A percentile compares a stretch with the other conserved stretches of the same genome.
These are phyloP conservation scores for Garrulus glandarius DNA, from an alignment of 2,797 vertebrate genomes.

Conservation along the genomic window DNA sequence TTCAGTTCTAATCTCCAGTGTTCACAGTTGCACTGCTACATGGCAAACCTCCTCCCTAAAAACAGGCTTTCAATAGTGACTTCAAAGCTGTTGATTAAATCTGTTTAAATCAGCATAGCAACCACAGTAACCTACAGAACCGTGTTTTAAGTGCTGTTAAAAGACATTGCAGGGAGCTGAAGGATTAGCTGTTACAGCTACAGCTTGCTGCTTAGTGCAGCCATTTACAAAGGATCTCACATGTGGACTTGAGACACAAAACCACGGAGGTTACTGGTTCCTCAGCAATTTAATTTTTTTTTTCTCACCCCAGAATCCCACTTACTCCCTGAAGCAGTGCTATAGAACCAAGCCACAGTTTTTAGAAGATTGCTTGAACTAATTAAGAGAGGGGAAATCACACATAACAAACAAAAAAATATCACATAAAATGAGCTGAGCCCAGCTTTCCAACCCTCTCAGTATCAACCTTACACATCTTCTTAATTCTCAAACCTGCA, in stretches of 20 bases:
- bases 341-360: background rate
- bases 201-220: background rate
- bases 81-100: conserved; percentile 42
- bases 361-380: background rate
- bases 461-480: background rate
- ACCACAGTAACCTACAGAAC: conserved; percentile 10
- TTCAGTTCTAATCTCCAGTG: background rate
- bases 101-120: conserved; percentile 33
- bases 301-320: background rate
- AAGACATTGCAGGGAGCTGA: background rate
- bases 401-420: accelerated
- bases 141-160: conserved; percentile 14
- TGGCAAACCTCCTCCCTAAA: background rate
- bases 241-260: background rate
- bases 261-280: background rate
- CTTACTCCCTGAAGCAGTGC: background rate
- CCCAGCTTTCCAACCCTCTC: background rate
- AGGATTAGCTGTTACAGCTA: background rate
- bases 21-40: background rate
- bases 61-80: background rate
- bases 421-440: background rate
- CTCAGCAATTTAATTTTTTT: background rate
- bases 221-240: background rate
- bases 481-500: background rate
- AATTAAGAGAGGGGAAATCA: background rate